Base-by-base conservation (phyloP, 2,797 vertebrate species). In the Cuniculus paca region DNA sequence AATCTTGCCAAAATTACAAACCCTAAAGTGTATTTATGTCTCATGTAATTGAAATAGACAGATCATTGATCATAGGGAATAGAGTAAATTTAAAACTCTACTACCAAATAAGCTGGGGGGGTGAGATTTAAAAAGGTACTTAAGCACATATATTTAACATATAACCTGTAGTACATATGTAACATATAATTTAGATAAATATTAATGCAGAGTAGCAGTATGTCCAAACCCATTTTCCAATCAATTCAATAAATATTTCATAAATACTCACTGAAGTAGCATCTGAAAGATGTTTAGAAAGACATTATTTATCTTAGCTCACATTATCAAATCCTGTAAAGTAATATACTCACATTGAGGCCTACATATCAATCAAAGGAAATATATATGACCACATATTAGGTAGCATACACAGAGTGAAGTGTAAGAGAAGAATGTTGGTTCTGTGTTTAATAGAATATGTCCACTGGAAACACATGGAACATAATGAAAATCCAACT, bases 271-370 rank as follows among this genome's bases (percentile, higher is more conserved):
- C 48, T 72, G 10, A 91, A 28, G 22, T 58, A 84, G 5, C 8
- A 50, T 77, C 31, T 52, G 61, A 83, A 88, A 92, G 74, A 74
- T 63, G 90, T 75, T 92, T 93, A 86, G 54, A 90, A 97, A 88
- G 54, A 26, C 50, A 74, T 70, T 48, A 28, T 81, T 94, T 31
- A 75, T 84, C 36, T 89, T 80, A 72, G 45, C 20, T 78, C 31
- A 90, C 58, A 92, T 10, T 16, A 60, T 79, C 36, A 74, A 79
- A 89, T 74, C 52, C 48, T 65, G 10, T 39, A 42, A 86, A 84
- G 70, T 20, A 85, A 77, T 16, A 70, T n/a, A 79, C 87, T 65
- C 39, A 91, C 12, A 88, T 34, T 0, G 17, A 91, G 22, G 54
- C 28, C 52, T 94, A 39, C 28, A 93, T 90, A 77, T 60, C 42